Base-by-base conservation (phyloP, 2,113 vertebrate species). In the Prochilodus magdalenae region DNA sequence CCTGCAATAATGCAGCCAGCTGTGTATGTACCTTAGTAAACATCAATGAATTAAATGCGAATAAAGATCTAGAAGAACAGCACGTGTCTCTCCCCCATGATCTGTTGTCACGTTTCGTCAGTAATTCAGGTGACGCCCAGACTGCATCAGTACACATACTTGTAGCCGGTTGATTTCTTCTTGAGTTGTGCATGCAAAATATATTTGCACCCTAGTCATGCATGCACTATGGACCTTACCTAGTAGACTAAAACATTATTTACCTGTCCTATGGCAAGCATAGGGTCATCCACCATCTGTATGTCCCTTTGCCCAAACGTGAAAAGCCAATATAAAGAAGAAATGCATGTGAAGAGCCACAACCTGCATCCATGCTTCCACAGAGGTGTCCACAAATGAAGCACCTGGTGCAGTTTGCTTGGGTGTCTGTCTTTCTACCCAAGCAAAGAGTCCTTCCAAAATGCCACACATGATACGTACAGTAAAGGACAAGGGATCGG, bases 401-500 rank as follows among this genome's bases (percentile, higher is more conserved):
- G 24, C 60, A 11, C 59, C 36, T 40, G 44, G 24, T 60, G 72
- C 24, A 13, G 29, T 33, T 22, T 47, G 20, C 80, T 70, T 75
- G 63, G 16, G 73, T 75, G 72, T 55, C 24, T 26, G 26, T 0
- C 27, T 26, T 33, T 29, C 20, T 29, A 20, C 62, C 12, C 63
- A 69, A 74, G 40, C 55, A 73, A 79, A 75, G 29, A 75, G 55
- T 36, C 65, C 30, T 20, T 63, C 40, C n/a, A 72, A 24, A 49
- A 70, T 53, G 53, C 65, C 6, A 51, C 30, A 60, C 1, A 33
- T 13, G 10, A 67, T 75, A 74, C 27, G 36, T 30, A 26, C 24
- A 44, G 26, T 12, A 44, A 63, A 60, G 33, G 66, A 83, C 84
- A 79, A 87, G 83, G 81, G 85, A 55, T 89, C 69, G 44, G 85